Evolutionary conservation across 2,888 invertebrate species (phyloP).

Genomic region (Microdon myrmicae): DNA sequence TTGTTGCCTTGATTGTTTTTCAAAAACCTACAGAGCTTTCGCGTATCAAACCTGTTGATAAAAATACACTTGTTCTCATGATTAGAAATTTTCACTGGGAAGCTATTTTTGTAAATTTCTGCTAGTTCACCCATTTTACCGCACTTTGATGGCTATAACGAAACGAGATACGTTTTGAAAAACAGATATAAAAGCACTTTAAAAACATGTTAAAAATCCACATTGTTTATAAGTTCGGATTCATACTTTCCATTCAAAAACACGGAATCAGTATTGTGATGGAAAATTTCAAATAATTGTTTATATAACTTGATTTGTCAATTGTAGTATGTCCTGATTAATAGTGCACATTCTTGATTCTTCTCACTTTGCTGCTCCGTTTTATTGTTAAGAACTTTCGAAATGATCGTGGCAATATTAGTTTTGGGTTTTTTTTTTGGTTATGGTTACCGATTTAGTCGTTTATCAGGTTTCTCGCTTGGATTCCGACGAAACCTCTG

Average conservation of each 20-base stretch:
- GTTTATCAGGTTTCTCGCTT: constrained; percentile 73
- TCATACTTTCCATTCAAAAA: constrained; percentile 1
- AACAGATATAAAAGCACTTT: constrained; percentile 34
- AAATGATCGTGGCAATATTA: too few relatives aligned
- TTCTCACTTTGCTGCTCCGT: not conserved
- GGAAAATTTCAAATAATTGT: not conserved
- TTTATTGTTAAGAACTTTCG: too few relatives aligned
- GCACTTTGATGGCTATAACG: not conserved
- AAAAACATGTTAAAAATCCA: not conserved
- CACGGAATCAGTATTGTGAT: constrained; percentile 1
- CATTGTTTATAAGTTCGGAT: constrained; percentile 10
- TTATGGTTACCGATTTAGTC: constrained; percentile 54
- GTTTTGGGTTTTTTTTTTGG: constrained; percentile 53
- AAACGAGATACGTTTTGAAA: constrained; percentile 2
- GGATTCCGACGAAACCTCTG: constrained; percentile 84
- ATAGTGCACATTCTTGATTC: constrained; percentile 3
- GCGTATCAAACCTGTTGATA: constrained; percentile 50
- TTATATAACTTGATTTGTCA: constrained; percentile 30
- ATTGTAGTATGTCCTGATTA: constrained; percentile 58
- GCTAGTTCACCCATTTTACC: constrained; percentile 15
- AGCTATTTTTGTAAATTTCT: constrained; percentile 33
- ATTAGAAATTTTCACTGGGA: constrained; percentile 35
- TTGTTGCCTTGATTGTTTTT: too few relatives aligned
- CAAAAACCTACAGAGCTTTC: constrained; percentile 25
- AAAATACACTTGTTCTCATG: constrained; percentile 44